These are phyloP conservation scores for Gortyna flavago DNA, from an alignment of 2,888 invertebrate species.

Conservation along the genomic window DNA sequence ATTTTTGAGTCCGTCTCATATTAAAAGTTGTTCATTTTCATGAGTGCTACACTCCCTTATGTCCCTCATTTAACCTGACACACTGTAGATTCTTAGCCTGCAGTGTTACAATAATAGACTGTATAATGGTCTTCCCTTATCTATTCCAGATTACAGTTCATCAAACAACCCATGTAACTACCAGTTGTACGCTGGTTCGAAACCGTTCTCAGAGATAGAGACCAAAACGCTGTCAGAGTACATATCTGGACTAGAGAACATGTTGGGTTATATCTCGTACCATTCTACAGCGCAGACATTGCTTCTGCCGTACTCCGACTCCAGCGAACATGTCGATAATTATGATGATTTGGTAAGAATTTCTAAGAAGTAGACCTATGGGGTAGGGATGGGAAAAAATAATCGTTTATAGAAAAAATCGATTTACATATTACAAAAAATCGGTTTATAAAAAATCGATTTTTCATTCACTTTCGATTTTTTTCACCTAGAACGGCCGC, in stretches of 20 bases:
- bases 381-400: no score
- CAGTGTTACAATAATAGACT: background rate
- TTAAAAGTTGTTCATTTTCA: no score
- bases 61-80: no score
- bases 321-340: conserved; percentile 85
- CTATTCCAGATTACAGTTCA: conserved; percentile 75
- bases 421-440: no score
- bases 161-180: conserved; percentile 91
- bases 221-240: conserved; percentile 90
- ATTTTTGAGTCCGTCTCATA: no score
- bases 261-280: conserved; percentile 92
- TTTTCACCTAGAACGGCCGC: no score
- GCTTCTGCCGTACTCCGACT: conserved; percentile 92
- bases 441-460: no score
- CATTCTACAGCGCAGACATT: conserved; percentile 94
- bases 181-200: conserved; percentile 92
- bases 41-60: no score
- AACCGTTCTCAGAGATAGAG: conserved; percentile 93
- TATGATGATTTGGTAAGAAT: conserved; percentile 85
- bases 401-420: no score
- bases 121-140: background rate
- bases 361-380: background rate
- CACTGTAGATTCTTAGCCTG: background rate
- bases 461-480: no score
- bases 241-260: conserved; percentile 86